Percentiles rank a stretch among this genome's conserved stretches.
Conservation (phyloP, 2,888 invertebrate genomes). For the Phymatocera aterrima region DNA sequence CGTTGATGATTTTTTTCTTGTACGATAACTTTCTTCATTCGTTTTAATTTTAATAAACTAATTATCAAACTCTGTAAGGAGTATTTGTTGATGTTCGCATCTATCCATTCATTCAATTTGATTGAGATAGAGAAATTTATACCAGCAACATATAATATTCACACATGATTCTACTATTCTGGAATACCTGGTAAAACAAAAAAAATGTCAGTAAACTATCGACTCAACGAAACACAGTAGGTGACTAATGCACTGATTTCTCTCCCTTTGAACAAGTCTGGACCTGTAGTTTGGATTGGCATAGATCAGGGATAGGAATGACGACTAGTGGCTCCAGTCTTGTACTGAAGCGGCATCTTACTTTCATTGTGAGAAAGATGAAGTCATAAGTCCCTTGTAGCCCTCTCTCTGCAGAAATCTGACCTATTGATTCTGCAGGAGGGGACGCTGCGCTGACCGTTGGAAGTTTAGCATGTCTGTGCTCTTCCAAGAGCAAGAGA, state of each 20-base stretch:
- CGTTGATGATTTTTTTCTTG: not conserved
- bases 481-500: too few relatives aligned
- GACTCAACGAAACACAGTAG: not conserved
- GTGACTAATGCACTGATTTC: not conserved
- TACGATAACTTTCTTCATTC: not conserved
- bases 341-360: not conserved
- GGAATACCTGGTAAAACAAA: not conserved
- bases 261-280: not conserved
- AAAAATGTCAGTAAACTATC: not conserved
- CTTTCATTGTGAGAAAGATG: not conserved
- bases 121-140: not conserved
- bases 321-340: not conserved
- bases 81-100: not conserved
- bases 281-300: not conserved
- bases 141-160: not conserved
- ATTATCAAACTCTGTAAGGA: too few relatives aligned
- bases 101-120: not conserved
- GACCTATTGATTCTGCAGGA: not conserved
- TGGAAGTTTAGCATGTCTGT: not conserved
- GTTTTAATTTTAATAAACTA: too few relatives aligned
- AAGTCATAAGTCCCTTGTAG: not conserved
- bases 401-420: not conserved
- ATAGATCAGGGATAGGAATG: not conserved
- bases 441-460: too few relatives aligned
- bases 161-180: not conserved